These are phyloP conservation scores for Stenodera caucasica DNA, from an alignment of 2,888 invertebrate species.

Conservation along the genomic window DNA sequence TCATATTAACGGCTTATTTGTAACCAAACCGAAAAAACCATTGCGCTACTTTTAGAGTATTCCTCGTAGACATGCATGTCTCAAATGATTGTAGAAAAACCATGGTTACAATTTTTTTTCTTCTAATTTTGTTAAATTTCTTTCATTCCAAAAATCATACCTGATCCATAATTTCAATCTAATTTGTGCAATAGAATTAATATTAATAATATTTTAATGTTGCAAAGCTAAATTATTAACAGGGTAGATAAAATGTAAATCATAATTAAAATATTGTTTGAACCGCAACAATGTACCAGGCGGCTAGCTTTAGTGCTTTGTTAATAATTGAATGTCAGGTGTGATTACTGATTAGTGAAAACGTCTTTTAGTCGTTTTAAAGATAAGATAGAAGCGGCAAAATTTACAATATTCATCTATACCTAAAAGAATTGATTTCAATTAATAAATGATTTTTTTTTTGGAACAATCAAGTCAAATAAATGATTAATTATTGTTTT, in stretches of 20 bases:
- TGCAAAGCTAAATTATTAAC: constrained; percentile 44
- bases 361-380: constrained; percentile 43
- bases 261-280: constrained; percentile 53
- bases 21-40: too few species aligned
- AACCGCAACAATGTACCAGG: constrained; percentile 46
- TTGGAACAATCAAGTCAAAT: background rate
- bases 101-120: too few species aligned
- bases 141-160: too few species aligned
- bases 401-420: constrained; percentile 14
- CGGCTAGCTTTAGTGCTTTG: constrained; percentile 49
- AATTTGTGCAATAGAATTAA: too few species aligned
- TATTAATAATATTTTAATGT: background rate
- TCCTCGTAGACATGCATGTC: too few species aligned
- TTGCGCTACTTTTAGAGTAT: too few species aligned
- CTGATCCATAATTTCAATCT: too few species aligned
- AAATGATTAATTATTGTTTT: background rate
- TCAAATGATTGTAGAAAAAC: too few species aligned
- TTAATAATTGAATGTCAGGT: constrained; percentile 55
- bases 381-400: constrained; percentile 43
- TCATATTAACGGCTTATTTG: too few species aligned
- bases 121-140: too few species aligned
- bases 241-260: constrained; percentile 49
- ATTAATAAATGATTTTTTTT: background rate
- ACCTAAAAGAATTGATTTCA: background rate
- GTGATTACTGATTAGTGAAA: constrained; percentile 51